Evolutionary conservation across 2,888 invertebrate genomes (phyloP).

Genomic region (Tortrix viridana): DNA sequence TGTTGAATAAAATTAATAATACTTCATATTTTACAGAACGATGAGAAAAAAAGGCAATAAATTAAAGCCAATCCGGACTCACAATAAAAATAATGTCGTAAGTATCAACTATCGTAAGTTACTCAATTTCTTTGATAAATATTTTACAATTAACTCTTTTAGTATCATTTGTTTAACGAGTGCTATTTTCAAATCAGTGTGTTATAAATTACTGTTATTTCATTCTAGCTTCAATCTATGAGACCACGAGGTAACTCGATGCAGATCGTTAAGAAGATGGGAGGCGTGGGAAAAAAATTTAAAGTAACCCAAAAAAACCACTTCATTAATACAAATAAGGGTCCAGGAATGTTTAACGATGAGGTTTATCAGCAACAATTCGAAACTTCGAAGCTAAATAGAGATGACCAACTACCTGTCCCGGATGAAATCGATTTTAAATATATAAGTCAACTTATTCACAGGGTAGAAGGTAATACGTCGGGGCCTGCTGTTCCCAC

Average conservation of each 20-base stretch:
- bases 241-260: background rate
- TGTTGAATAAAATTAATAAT: too few relatives aligned
- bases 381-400: slow-evolving; percentile 11
- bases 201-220: background rate
- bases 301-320: background rate
- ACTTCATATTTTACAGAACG: too few relatives aligned
- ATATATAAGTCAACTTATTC: slow-evolving; percentile 72
- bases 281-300: background rate
- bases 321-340: background rate
- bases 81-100: slow-evolving; percentile 6
- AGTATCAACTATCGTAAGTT: background rate
- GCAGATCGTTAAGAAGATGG: slow-evolving; percentile 4
- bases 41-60: too few relatives aligned
- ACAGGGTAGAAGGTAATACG: slow-evolving; percentile 58
- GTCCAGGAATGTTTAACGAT: background rate
- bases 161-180: too few relatives aligned
- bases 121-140: too few relatives aligned
- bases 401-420: slow-evolving; percentile 40
- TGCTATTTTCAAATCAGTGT: too few relatives aligned
- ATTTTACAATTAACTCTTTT: too few relatives aligned
- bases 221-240: background rate
- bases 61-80: too few relatives aligned
- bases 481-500: slow-evolving; percentile 40
- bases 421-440: slow-evolving; percentile 65
- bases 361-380: slow-evolving; percentile 1